Conservation (phyloP, 2,888 invertebrate species). For the Drosophila trichaetosa region DNA sequence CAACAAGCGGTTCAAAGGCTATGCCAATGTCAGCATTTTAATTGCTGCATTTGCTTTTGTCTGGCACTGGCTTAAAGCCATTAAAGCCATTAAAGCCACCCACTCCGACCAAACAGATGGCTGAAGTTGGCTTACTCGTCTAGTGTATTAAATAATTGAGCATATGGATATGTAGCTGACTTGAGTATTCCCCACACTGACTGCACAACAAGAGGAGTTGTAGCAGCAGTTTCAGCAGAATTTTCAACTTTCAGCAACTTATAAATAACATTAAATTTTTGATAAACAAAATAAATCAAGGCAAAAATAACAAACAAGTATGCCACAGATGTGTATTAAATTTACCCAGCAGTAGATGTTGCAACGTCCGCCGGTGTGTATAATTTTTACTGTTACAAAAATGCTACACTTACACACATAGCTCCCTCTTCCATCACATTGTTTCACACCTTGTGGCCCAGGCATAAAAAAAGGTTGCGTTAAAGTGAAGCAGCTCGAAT, state of each 20-base stretch:
- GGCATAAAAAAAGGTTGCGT: conserved; percentile 24
- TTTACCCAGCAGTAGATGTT: conserved; percentile 33
- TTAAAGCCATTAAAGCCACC: conserved; percentile 32
- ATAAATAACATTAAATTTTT: conserved; percentile 72
- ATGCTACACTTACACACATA: background rate
- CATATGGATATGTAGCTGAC: conserved; percentile 65
- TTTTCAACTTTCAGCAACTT: conserved; percentile 67
- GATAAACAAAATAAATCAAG: conserved; percentile 76
- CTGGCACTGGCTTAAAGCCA: conserved; percentile 53
- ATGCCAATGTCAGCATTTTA: conserved; percentile 64
- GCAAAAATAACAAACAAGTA: conserved; percentile 21
- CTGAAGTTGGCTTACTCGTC: conserved; percentile 37
- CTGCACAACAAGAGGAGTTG: background rate
- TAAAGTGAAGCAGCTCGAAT: conserved; percentile 71
- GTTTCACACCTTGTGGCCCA: conserved; percentile 64
- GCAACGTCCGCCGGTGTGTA: conserved; percentile 43
- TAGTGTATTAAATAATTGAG: conserved; percentile 71
- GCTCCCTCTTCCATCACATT: conserved; percentile 30
- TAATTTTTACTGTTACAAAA: conserved; percentile 49
- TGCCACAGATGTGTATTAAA: conserved; percentile 61
- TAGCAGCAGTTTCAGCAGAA: conserved; percentile 27
- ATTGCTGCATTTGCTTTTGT: conserved; percentile 48
- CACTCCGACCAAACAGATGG: conserved; percentile 12
- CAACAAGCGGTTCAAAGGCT: conserved; percentile 67
- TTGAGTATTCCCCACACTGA: conserved; percentile 51